Conservation (phyloP, 2,797 vertebrate genomes). For the Acanthurus tractus region DNA sequence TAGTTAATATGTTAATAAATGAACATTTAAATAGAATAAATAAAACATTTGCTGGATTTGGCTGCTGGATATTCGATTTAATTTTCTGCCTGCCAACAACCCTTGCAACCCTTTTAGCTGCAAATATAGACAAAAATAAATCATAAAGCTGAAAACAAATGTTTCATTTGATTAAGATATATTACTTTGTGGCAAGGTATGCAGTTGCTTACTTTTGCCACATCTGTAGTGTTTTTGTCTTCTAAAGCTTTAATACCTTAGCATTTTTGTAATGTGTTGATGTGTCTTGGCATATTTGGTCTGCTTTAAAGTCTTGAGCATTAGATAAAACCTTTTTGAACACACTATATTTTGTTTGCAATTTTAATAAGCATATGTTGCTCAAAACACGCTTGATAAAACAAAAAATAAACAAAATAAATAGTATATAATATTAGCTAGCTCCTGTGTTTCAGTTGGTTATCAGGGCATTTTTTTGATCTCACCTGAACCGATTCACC, state of each 20-base stretch:
- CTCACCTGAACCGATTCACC: constrained; percentile 90
- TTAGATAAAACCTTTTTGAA: not conserved
- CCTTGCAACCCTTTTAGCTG: no score
- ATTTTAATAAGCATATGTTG: not conserved
- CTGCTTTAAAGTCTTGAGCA: not conserved
- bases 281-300: no score
- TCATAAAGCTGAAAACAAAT: not conserved
- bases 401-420: not conserved
- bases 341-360: no score
- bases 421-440: not conserved
- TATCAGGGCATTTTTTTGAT: not conserved
- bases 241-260: not conserved
- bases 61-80: no score
- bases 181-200: not conserved
- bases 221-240: not conserved
- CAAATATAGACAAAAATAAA: no score
- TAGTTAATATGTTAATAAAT: no score
- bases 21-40: no score
- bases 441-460: not conserved
- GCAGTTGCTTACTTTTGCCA: not conserved
- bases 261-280: not conserved
- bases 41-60: no score
- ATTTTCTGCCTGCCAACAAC: no score
- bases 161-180: not conserved
- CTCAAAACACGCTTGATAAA: not conserved